Evolutionary conservation across 64 coral and sea anemone genomes (phyloP).

Genomic region (Porites australiensis): DNA sequence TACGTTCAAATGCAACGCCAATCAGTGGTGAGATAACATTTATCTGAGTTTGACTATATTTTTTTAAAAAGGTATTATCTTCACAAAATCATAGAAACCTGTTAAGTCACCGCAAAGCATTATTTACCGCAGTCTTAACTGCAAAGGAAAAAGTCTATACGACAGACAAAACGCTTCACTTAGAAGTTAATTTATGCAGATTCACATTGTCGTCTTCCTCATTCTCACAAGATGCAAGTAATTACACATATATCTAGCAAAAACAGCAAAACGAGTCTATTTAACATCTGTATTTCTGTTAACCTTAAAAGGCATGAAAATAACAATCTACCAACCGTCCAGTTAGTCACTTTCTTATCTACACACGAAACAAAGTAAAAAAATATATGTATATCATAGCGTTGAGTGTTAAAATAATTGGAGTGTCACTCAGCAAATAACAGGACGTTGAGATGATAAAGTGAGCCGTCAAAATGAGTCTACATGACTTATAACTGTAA

Average conservation of each 20-base stretch:
- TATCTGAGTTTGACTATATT: too few relatives aligned
- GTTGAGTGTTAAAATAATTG: background rate
- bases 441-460: background rate
- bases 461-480: background rate
- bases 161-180: background rate
- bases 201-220: background rate
- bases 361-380: background rate
- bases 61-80: background rate
- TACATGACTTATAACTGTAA: background rate
- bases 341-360: background rate
- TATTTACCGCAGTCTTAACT: background rate
- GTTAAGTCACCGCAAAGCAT: background rate
- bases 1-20: too few relatives aligned
- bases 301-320: background rate
- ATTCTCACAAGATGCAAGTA: background rate
- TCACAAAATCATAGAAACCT: background rate
- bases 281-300: background rate
- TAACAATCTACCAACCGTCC: background rate
- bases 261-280: background rate
- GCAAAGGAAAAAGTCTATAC: background rate
- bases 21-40: too few relatives aligned
- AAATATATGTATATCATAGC: background rate
- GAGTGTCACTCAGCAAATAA: background rate
- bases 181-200: background rate
- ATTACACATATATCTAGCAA: background rate